Evolutionary conservation across 2,888 invertebrate genomes (phyloP).

Genomic region (Idaea aversata): DNA sequence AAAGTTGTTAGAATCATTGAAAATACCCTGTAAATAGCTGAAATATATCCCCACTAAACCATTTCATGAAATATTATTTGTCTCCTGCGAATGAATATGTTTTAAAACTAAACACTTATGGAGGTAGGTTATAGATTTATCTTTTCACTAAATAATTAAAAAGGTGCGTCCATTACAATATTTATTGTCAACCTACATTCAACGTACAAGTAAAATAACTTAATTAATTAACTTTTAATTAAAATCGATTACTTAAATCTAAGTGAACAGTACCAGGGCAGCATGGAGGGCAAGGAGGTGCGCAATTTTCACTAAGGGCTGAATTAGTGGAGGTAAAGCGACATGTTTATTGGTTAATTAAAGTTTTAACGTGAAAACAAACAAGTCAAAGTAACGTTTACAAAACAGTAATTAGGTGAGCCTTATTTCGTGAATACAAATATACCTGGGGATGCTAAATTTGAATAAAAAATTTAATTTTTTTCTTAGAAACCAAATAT

Average conservation of each 20-base stretch:
- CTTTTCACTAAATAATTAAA: too few species aligned
- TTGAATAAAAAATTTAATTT: not conserved
- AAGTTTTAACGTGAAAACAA: slow-evolving; percentile 58
- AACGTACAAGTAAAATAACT: not conserved
- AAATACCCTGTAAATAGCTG: too few species aligned
- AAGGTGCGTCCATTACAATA: not conserved
- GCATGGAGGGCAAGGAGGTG: slow-evolving; percentile 18
- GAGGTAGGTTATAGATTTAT: too few species aligned
- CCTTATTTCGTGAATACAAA: not conserved
- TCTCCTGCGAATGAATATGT: too few species aligned
- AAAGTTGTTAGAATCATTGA: too few species aligned
- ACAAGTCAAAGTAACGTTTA: slow-evolving; percentile 20
- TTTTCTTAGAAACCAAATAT: not conserved
- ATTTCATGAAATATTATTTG: too few species aligned
- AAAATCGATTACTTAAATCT: not conserved
- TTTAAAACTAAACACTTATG: too few species aligned
- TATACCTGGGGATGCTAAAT: not conserved
- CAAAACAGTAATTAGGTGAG: slow-evolving; percentile 8
- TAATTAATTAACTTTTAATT: not conserved
- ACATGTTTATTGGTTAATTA: slow-evolving; percentile 81
- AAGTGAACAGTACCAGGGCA: slow-evolving; percentile 31
- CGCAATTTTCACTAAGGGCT: slow-evolving; percentile 16
- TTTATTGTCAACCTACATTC: not conserved
- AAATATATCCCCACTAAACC: too few species aligned
- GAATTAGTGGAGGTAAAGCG: slow-evolving; percentile 40